phyloP scores from a whole-genome alignment of 2,888 invertebrate species.

The Melolontha melolontha region DNA sequence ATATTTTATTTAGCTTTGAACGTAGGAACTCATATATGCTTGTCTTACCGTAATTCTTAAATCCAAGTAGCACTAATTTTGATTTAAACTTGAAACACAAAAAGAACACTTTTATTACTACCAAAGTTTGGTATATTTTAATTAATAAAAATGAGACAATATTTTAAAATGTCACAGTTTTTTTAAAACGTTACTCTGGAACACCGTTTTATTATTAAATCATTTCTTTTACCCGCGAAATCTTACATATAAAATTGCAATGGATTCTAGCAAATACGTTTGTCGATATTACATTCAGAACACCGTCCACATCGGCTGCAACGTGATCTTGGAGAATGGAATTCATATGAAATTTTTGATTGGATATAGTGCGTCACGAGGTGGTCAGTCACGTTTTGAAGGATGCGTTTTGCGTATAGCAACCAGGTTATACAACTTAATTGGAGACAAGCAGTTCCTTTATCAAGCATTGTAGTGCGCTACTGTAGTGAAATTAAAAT shows the following conservation, averaged over 20 bases:
- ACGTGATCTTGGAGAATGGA: slow-evolving; percentile 55
- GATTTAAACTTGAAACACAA: too few species aligned
- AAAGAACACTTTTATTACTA: not conserved
- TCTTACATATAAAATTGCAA: not conserved
- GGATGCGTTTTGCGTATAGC: slow-evolving; percentile 50
- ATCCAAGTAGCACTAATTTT: not conserved
- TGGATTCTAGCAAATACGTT: slow-evolving; percentile 5
- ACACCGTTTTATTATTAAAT: too few species aligned
- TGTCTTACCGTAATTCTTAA: not conserved
- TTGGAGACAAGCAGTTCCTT: too few species aligned
- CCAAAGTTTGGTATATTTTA: not conserved
- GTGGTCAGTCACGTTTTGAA: slow-evolving; percentile 58
- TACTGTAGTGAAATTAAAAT: too few species aligned
- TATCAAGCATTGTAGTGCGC: too few species aligned
- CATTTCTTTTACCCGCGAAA: too few species aligned
- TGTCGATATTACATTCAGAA: slow-evolving; percentile 42
- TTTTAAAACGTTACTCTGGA: too few species aligned
- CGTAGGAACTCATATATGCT: not conserved
- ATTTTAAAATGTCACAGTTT: too few species aligned
- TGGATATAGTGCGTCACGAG: slow-evolving; percentile 56
- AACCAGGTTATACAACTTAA: too few species aligned
- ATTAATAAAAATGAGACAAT: too few species aligned
- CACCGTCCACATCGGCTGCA: slow-evolving; percentile 46
- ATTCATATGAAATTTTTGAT: slow-evolving; percentile 48
- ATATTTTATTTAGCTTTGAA: not conserved